Base-by-base conservation (phyloP, 2,113 vertebrate genomes). In the Donacobius atricapilla region DNA sequence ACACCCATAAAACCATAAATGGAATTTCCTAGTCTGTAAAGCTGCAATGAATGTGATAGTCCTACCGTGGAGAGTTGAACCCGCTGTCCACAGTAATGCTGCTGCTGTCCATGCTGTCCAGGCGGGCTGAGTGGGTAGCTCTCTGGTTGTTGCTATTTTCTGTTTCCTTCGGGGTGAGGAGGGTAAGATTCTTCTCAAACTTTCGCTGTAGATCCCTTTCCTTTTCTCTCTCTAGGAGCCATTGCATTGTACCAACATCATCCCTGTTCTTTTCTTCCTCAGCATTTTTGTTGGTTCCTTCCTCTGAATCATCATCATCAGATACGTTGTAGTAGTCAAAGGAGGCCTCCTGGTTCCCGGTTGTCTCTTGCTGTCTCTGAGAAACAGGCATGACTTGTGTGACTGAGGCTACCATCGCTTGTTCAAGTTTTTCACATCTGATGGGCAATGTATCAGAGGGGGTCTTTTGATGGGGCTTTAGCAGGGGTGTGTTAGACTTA, bases 11-110 rank as follows among this genome's bases (percentile, higher is more conserved):
- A 85, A 72, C 18, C 75, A 69, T 50, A 64, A 40, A 25, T 2
- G 11, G 56, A 72, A 94, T 83, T 83, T 23, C 39, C 93, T 25
- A 57, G 40, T 80, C 10, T 54, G 88, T 86, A 95, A 96, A 91
- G 88, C 72, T 94, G 80, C 93, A 97, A 95, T 77, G 80, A 97
- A 95, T 61, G 80, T 80, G 90, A 91, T 83, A 77, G 88, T 97
- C 99, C 98, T 98, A 99, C 99, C 99, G 98, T 98, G 99, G 99
- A 76, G 99, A 99, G 98, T 99, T 99, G 98, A 99, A 99, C 97
- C 99, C 99, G 97, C 99, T 99, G 98, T 99, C 99, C 93, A 99
- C 99, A 24, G 99, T 99, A 94, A 99, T 99, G 48, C 99, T 99
- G 98, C 99, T 99, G 97, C 99, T 99, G 98, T 99, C 99, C 99